These are phyloP conservation scores for Daboia siamensis DNA, from an alignment of 2,113 vertebrate genomes.

Conservation along the genomic window DNA sequence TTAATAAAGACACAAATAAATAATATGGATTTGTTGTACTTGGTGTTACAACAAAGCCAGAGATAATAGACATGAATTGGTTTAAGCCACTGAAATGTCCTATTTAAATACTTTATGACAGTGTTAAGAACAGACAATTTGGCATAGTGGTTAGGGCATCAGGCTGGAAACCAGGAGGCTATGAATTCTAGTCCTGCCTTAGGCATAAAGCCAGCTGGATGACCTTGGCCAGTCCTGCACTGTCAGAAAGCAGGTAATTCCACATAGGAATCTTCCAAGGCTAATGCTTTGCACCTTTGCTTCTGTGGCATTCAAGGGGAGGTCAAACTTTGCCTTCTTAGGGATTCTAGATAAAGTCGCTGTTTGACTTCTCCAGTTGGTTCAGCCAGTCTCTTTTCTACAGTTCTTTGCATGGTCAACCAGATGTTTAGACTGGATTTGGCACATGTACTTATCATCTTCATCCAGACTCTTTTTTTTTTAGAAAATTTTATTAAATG, in stretches of 20 bases:
- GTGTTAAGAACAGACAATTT: not conserved
- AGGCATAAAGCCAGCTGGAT: not conserved
- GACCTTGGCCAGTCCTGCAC: not conserved
- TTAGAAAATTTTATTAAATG: too few relatives aligned
- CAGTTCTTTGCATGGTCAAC: not conserved
- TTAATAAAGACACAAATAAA: not conserved
- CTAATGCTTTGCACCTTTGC: not conserved
- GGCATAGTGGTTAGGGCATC: not conserved
- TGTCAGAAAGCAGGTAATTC: not conserved
- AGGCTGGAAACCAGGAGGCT: not conserved
- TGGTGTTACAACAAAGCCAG: not conserved
- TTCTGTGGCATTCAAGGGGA: not conserved
- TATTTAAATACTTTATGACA: not conserved
- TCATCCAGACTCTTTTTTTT: not conserved
- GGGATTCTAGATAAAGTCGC: not conserved
- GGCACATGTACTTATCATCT: not conserved
- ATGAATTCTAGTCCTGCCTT: not conserved
- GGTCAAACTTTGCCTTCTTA: not conserved
- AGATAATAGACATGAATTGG: not conserved
- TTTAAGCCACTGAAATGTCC: not conserved
- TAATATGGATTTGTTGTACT: not conserved
- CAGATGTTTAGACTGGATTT: not conserved
- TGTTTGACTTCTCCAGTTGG: not conserved
- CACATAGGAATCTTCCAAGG: not conserved
- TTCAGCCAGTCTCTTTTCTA: not conserved